Percentiles rank a stretch among this genome's conserved stretches.
Evolutionary conservation across 2,797 vertebrate species (phyloP).

Genomic region (Chromobotia macracanthus): DNA sequence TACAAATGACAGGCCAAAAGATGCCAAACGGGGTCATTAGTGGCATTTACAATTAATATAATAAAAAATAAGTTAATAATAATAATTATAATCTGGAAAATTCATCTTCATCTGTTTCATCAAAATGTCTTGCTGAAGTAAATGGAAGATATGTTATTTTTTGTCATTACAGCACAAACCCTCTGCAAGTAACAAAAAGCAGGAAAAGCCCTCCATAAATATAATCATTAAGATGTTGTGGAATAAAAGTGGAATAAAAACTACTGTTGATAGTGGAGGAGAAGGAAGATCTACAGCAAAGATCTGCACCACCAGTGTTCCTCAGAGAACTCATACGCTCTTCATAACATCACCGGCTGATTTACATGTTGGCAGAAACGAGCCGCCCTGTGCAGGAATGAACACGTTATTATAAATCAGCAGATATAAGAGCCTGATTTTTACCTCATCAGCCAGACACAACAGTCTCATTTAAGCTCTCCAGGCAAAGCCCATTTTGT

Average conservation of each 20-base stretch:
- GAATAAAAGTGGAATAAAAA: slow-evolving; percentile 44
- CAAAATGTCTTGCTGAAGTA: not conserved
- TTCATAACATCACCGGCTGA: slow-evolving; percentile 58
- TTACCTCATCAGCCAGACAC: slow-evolving; percentile 65
- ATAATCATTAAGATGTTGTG: slow-evolving; percentile 65
- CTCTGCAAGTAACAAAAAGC: not conserved
- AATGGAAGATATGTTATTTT: not conserved
- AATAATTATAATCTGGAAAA: slow-evolving; percentile 16
- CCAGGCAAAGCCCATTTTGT: slow-evolving; percentile 46
- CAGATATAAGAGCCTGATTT: slow-evolving; percentile 60
- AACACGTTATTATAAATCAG: slow-evolving; percentile 47
- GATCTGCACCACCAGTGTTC: slow-evolving; percentile 75
- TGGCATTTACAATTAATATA: not conserved
- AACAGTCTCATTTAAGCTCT: slow-evolving; percentile 53
- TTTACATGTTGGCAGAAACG: slow-evolving; percentile 75
- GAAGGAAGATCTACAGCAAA: slow-evolving; percentile 74
- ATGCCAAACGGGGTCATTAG: slow-evolving; percentile 20
- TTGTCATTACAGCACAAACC: not conserved
- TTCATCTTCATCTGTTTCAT: not conserved
- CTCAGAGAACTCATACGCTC: slow-evolving; percentile 70
- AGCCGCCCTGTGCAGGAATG: slow-evolving; percentile 57
- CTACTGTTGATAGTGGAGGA: slow-evolving; percentile 74
- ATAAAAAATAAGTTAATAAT: slow-evolving; percentile 16
- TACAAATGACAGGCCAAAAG: slow-evolving; percentile 5
- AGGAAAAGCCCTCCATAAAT: not conserved